Percentiles rank a stretch among this genome's conserved stretches.
These are phyloP conservation scores for Saimiri boliviensis DNA, from an alignment of 2,113 vertebrate species.

Conservation along the genomic window DNA sequence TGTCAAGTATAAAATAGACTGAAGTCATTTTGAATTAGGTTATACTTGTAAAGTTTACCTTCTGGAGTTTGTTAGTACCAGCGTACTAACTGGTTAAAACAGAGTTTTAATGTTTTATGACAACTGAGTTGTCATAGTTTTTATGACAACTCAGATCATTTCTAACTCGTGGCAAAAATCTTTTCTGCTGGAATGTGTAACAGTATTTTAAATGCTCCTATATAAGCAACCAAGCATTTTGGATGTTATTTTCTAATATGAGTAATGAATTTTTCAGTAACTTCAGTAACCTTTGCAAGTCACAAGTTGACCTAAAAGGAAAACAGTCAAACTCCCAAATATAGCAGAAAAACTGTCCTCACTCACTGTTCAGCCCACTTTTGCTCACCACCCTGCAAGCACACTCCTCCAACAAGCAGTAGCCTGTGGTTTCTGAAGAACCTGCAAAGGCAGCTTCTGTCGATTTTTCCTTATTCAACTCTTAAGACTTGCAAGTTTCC, in stretches of 20 bases:
- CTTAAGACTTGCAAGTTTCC: slow-evolving; percentile 73
- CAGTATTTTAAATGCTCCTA: not conserved
- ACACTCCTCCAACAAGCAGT: not conserved
- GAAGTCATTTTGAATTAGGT: slow-evolving; percentile 60
- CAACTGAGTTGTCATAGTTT: not conserved
- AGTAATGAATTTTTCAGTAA: slow-evolving; percentile 70
- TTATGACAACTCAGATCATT: slow-evolving; percentile 36
- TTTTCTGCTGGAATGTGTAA: slow-evolving; percentile 17
- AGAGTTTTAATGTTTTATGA: slow-evolving; percentile 16
- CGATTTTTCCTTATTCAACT: slow-evolving; percentile 73
- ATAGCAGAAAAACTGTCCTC: slow-evolving; percentile 37
- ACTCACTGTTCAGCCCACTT: slow-evolving; percentile 13
- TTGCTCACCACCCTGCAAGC: not conserved
- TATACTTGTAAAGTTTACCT: slow-evolving; percentile 8
- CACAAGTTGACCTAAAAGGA: slow-evolving; percentile 73
- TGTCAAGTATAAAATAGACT: slow-evolving; percentile 5
- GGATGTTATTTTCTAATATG: slow-evolving; percentile 57
- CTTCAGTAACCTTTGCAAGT: slow-evolving; percentile 72
- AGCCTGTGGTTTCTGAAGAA: slow-evolving; percentile 29
- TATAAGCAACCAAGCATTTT: slow-evolving; percentile 41
- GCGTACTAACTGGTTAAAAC: not conserved
- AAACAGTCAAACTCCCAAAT: slow-evolving; percentile 48
- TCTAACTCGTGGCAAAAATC: not conserved
- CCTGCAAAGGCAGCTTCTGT: slow-evolving; percentile 68
- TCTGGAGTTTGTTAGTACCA: slow-evolving; percentile 40